These are phyloP conservation scores for Priocnemis perturbator DNA, from an alignment of 2,888 invertebrate genomes.

Conservation along the genomic window DNA sequence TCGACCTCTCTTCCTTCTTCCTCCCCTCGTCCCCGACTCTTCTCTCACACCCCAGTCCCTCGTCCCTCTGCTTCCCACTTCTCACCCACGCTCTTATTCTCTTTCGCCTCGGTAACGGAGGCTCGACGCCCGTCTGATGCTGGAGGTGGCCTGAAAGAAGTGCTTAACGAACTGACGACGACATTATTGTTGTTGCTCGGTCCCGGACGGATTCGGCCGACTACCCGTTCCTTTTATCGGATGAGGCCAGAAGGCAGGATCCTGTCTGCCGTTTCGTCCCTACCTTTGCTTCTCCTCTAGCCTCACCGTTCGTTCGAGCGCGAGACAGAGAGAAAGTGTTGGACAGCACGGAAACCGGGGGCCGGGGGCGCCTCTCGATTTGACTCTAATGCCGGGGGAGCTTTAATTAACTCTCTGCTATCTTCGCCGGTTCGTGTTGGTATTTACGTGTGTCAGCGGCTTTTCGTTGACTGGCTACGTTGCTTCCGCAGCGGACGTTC, in stretches of 20 bases:
- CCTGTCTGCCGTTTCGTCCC: slow-evolving; percentile 21
- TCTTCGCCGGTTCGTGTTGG: slow-evolving; percentile 58
- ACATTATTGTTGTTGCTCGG: slow-evolving; percentile 66
- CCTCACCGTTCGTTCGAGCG: slow-evolving; percentile 22
- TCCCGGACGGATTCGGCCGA: slow-evolving; percentile 56
- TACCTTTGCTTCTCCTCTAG: slow-evolving; percentile 17
- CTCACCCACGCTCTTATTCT: not conserved
- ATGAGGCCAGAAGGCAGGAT: slow-evolving; percentile 45
- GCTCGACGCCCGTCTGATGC: slow-evolving; percentile 7
- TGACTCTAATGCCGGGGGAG: slow-evolving; percentile 60
- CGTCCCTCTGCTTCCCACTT: not conserved
- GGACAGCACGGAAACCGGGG: slow-evolving; percentile 18
- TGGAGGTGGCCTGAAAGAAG: slow-evolving; percentile 56
- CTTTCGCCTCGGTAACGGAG: not conserved
- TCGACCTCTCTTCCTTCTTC: slow-evolving; percentile 5
- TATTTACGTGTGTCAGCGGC: slow-evolving; percentile 67
- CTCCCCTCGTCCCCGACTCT: no score
- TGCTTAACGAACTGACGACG: slow-evolving; percentile 69
- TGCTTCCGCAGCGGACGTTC: slow-evolving; percentile 16
- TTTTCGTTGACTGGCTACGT: slow-evolving; percentile 44
- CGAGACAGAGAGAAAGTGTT: slow-evolving; percentile 20
- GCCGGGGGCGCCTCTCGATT: slow-evolving; percentile 57
- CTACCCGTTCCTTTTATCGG: slow-evolving; percentile 69
- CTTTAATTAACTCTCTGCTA: slow-evolving; percentile 67
- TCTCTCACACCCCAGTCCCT: no score